Base-by-base conservation (phyloP, 1,140 invertebrate genomes). In the Coptotermes formosanus region DNA sequence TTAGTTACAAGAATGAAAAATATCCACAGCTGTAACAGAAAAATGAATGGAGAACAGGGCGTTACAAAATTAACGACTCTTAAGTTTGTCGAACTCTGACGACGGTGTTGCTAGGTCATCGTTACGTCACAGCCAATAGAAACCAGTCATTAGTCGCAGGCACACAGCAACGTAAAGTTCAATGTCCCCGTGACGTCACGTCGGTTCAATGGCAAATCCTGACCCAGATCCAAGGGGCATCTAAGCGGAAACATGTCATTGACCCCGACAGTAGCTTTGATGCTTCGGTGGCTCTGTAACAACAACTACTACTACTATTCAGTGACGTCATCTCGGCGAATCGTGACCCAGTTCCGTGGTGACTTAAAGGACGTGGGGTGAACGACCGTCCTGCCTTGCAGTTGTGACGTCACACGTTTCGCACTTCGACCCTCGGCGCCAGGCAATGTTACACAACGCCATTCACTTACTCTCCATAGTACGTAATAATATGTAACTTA, bases 121-220 rank as follows among this genome's bases (percentile, higher is more conserved):
- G 64, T 75, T 75, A 75, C 64, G 64, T 75, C 64, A 75, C 64
- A 75, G 64, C 64, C 64, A 75, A 75, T 75, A 30, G 64, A n/a
- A 75, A 75, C 64, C 64, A 75, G 64, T 75, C 64, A 75, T 75
- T 75, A 75, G 64, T 75, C 64, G 64, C 16, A 55, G 19, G 52
- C 64, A 11, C 64, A 75, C n/a, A 75, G 30, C 64, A 30, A 30
- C 7, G 55, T 14, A 59, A 14, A 90, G 90, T 90, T 91, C 89
- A 91, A 90, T 90, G 90, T 90, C 89, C 90, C 88, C 87, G 87
- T 88, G 88, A 90, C 90, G 89, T 90, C 90, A 90, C 88, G 88
- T 87, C 89, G 89, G 90, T 91, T 91, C 90, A 91, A 91, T 90
- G 90, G 90, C 90, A 91, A 91, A 91, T 91, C 90, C 89, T 89